These are phyloP conservation scores for Cryptoprocta ferox DNA, from an alignment of 2,797 vertebrate genomes.

Conservation along the genomic window DNA sequence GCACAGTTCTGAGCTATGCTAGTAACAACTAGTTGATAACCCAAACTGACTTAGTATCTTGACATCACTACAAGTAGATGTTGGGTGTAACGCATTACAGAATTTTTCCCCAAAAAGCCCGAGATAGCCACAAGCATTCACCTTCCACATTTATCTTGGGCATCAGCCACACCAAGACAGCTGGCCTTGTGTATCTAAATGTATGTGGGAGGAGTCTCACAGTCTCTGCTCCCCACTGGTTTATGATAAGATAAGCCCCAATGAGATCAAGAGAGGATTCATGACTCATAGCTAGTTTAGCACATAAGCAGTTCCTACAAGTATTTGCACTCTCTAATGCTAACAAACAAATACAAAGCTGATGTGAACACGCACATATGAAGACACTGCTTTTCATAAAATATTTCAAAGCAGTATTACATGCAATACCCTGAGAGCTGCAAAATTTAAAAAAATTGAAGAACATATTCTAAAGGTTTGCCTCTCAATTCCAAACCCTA, in stretches of 20 bases:
- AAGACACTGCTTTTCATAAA: neutral
- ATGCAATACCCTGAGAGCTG: neutral
- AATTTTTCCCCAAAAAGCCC: neutral
- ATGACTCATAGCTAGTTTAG: neutral
- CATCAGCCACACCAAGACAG: neutral
- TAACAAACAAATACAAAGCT: neutral
- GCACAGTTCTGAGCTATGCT: neutral
- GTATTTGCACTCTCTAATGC: neutral
- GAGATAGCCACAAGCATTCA: neutral
- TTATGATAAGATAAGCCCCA: constrained; percentile 29
- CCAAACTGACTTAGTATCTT: neutral
- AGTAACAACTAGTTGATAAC: neutral
- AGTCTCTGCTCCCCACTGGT: constrained; percentile 6
- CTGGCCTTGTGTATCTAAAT: no score
- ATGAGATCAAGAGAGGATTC: constrained; percentile 28
- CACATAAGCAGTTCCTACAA: neutral
- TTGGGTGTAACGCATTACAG: neutral
- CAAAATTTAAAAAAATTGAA: neutral
- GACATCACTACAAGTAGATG: neutral
- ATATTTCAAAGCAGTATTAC: neutral
- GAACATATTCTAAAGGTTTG: neutral
- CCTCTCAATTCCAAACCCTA: neutral
- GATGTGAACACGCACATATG: rapidly evolving
- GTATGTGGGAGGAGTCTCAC: neutral
- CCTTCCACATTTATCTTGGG: neutral